phyloP scores from a whole-genome alignment of 1,140 invertebrate genomes.

The Cydia strobilella region DNA sequence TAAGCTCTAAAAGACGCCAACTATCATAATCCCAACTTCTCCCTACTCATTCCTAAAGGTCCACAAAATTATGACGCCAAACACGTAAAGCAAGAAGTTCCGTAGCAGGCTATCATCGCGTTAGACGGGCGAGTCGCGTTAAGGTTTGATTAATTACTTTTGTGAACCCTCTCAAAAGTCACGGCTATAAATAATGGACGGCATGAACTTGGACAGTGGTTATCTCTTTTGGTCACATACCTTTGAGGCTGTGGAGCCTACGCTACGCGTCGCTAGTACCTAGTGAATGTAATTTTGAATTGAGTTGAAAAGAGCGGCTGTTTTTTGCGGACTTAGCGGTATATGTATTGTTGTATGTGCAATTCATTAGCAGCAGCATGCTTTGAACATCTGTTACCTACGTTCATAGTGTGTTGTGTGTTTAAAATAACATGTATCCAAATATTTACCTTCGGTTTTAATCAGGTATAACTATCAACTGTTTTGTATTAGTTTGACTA shows the following conservation, averaged over 20 bases:
- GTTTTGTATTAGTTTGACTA: too few species aligned
- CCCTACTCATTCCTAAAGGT: not conserved
- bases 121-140: conserved; percentile 17
- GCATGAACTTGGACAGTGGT: conserved; percentile 26
- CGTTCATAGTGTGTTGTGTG: not conserved
- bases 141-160: conserved; percentile 25
- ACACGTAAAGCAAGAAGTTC: conserved; percentile 27
- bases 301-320: not conserved
- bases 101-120: conserved; percentile 6
- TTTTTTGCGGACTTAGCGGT: too few species aligned
- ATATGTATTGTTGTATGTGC: not conserved
- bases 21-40: not conserved
- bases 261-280: not conserved
- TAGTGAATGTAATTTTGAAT: not conserved
- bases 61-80: conserved; percentile 25
- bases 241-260: not conserved
- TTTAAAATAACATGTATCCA: not conserved
- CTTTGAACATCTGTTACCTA: conserved; percentile 12
- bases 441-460: not conserved
- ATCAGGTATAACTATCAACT: not conserved
- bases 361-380: not conserved
- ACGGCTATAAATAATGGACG: conserved; percentile 22
- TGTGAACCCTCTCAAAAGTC: conserved; percentile 28
- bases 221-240: conserved; percentile 14
- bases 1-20: not conserved